phyloP scores from a whole-genome alignment of 1,140 invertebrate species.

The Platorchestia sp. region DNA sequence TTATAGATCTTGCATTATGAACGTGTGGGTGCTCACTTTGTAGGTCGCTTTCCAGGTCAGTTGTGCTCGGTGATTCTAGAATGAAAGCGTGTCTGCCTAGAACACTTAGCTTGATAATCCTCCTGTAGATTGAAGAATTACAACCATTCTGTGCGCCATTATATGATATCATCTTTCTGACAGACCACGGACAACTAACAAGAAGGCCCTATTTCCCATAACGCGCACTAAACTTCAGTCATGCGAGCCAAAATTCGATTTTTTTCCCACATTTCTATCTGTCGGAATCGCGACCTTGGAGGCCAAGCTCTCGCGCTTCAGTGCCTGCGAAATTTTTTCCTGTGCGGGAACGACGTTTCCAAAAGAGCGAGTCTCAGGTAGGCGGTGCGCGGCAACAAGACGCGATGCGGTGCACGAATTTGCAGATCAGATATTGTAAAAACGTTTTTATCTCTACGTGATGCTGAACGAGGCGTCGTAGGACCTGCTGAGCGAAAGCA shows the following conservation, averaged over 20 bases:
- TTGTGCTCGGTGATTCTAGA: neutral
- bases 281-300: neutral
- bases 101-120: no score
- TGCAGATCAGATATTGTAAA: neutral
- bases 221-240: conserved; percentile 6
- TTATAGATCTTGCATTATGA: neutral
- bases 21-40: neutral
- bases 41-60: neutral
- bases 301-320: neutral
- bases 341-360: neutral
- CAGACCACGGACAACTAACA: neutral
- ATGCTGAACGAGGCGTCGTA: neutral
- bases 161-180: neutral
- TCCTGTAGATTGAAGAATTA: neutral
- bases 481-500: neutral
- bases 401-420: neutral
- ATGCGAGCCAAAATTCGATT: neutral
- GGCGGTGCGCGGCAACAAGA: neutral
- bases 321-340: neutral
- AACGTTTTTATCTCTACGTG: neutral
- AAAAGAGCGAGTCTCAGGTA: neutral
- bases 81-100: neutral
- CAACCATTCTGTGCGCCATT: neutral
- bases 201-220: neutral
- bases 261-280: neutral